Conservation (phyloP, 2,113 vertebrate genomes). For the Melozone crissalis region DNA sequence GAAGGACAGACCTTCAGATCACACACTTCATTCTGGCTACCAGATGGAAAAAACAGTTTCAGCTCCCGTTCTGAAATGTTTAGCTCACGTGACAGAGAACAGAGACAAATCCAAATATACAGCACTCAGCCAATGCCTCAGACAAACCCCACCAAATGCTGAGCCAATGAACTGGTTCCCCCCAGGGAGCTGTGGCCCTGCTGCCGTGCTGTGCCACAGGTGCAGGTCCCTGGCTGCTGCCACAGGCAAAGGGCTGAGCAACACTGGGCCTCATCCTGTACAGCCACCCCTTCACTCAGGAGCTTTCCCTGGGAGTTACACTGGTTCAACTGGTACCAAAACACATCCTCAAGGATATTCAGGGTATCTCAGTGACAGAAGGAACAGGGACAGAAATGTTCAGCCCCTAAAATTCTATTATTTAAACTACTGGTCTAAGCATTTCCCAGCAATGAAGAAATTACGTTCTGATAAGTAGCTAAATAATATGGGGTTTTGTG, state of each 20-base stretch:
- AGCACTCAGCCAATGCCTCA: background rate
- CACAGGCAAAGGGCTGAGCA: fast-evolving
- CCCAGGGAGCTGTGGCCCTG: background rate
- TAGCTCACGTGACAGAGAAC: background rate
- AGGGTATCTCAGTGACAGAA: background rate
- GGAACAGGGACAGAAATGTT: background rate
- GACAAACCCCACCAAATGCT: background rate
- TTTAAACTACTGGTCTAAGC: background rate
- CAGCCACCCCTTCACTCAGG: fast-evolving
- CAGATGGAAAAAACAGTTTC: background rate
- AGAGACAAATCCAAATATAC: background rate
- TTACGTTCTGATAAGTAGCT: background rate
- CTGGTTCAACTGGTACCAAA: background rate
- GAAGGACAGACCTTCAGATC: background rate
- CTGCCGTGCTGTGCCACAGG: background rate
- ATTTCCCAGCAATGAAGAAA: background rate
- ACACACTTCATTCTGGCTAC: background rate
- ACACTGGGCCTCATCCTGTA: background rate
- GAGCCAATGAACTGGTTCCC: fast-evolving
- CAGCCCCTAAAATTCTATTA: background rate
- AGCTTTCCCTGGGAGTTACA: background rate
- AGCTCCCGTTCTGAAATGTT: background rate
- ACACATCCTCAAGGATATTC: background rate
- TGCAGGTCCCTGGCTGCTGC: background rate
- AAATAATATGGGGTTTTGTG: background rate